phyloP scores from a whole-genome alignment of 2,797 vertebrate species.

The Anas capensis region DNA sequence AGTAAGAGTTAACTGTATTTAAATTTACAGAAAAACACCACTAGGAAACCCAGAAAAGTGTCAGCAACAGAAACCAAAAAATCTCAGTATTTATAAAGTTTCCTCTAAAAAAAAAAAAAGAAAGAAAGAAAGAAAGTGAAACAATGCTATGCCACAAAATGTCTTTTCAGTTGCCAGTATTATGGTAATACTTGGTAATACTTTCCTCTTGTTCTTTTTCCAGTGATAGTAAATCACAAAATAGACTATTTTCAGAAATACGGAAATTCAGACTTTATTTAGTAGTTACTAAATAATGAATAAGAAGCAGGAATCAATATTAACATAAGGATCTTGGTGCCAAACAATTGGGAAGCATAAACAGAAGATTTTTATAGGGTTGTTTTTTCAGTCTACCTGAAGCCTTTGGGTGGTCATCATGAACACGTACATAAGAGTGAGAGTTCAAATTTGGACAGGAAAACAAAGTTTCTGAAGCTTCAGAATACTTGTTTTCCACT shows the following conservation, averaged over 20 bases:
- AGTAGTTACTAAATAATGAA: neutral
- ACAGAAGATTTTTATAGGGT: neutral
- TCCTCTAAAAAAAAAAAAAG: neutral
- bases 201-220: neutral
- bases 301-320: neutral
- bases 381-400: neutral
- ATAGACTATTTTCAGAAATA: neutral
- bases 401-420: neutral
- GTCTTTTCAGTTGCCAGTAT: neutral
- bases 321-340: neutral
- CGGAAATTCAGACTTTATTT: neutral
- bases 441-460: neutral
- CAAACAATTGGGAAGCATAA: neutral
- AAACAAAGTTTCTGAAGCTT: neutral
- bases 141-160: neutral
- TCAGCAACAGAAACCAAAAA: slow-evolving; percentile 9
- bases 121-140: neutral
- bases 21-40: neutral
- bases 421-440: neutral
- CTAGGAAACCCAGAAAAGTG: neutral
- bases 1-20: slow-evolving; percentile 25
- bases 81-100: neutral
- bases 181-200: neutral
- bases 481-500: neutral
- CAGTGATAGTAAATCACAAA: neutral